Evolutionary conservation across 2,797 vertebrate genomes (phyloP).

Genomic region (Gymnoscopelus braueri): DNA sequence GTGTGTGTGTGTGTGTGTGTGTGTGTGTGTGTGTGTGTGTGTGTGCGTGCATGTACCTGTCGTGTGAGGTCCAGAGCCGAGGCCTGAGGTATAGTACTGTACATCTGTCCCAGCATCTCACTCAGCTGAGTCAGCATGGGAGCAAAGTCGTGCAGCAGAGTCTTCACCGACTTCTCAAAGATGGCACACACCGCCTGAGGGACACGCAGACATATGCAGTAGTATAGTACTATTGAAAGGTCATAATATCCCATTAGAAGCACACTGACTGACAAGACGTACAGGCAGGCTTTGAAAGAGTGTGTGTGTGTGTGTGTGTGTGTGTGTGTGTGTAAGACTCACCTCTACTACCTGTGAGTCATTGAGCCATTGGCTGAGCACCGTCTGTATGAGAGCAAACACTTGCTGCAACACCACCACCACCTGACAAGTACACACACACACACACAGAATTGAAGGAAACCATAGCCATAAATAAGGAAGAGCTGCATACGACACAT

Average conservation of each 20-base stretch:
- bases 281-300: too few relatives aligned
- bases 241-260: not conserved
- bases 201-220: not conserved
- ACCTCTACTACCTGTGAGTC: slow-evolving; percentile 99
- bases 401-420: slow-evolving; percentile 98
- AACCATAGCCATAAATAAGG: not conserved
- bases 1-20: not conserved
- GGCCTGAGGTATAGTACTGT: slow-evolving; percentile 97
- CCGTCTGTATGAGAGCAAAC: slow-evolving; percentile 98
- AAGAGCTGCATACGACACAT: not conserved
- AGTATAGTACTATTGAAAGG: slow-evolving; percentile 14
- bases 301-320: too few relatives aligned
- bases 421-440: slow-evolving; percentile 80
- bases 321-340: slow-evolving; percentile 42
- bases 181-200: slow-evolving; percentile 95
- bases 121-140: slow-evolving; percentile 99
- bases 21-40: not conserved
- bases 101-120: slow-evolving; percentile 99
- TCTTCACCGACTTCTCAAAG: slow-evolving; percentile 99
- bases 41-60: slow-evolving; percentile 82
- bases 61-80: slow-evolving; percentile 97
- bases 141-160: slow-evolving; percentile 95
- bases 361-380: slow-evolving; percentile 98
- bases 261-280: not conserved
- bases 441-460: not conserved